Evolutionary conservation across 2,888 invertebrate genomes (phyloP).

Genomic region (Brenthis daphne): DNA sequence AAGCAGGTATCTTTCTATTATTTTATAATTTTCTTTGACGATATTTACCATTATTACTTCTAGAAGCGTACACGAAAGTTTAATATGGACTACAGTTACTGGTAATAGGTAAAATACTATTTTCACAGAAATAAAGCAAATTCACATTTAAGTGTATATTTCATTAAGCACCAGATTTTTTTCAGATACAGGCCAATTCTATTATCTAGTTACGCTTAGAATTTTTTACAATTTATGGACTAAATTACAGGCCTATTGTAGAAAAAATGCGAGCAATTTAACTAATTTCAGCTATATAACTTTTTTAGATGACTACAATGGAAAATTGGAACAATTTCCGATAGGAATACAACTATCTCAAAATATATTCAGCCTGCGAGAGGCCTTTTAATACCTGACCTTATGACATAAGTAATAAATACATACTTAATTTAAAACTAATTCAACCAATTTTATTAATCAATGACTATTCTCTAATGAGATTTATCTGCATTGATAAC

Average conservation of each 20-base stretch:
- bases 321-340: constrained; percentile 35
- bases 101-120: constrained; percentile 26
- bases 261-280: constrained; percentile 31
- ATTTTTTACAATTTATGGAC: constrained; percentile 33
- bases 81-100: constrained; percentile 22
- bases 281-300: constrained; percentile 37
- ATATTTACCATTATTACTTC: constrained; percentile 20
- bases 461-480: constrained; percentile 72
- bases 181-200: constrained; percentile 33
- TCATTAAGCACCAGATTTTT: constrained; percentile 36
- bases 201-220: constrained; percentile 36
- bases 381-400: constrained; percentile 50
- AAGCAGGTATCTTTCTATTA: neutral
- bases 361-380: constrained; percentile 42
- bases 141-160: constrained; percentile 35
- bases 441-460: constrained; percentile 62
- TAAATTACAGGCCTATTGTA: constrained; percentile 34
- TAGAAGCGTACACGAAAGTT: constrained; percentile 20
- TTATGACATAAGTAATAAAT: constrained; percentile 68
- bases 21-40: constrained; percentile 10
- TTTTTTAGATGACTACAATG: constrained; percentile 36
- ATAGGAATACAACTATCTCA: constrained; percentile 37
- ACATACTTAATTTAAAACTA: constrained; percentile 67
- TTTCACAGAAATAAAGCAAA: constrained; percentile 32
- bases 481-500: constrained; percentile 68